Evolutionary conservation across 1,140 invertebrate species (phyloP), one percentile per base, ranked within the genome.

Genomic region (Drosophila fuyamai): DNA sequence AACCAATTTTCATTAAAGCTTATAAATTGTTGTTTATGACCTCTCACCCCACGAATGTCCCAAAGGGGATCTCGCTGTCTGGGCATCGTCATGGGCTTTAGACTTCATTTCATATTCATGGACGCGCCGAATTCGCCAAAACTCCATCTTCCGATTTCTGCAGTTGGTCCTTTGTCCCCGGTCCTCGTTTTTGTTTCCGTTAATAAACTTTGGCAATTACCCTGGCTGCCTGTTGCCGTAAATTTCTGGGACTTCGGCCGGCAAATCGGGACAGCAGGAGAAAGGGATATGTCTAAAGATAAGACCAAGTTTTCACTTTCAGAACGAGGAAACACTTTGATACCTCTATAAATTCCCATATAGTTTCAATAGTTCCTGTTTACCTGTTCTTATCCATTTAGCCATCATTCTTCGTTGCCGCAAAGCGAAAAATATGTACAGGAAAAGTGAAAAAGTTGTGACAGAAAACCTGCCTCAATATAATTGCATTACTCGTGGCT

Each of bases 131-230:
- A 85, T 83, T 76, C 48, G 18, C 53, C 48, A 53, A 32, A 77
- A 83, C 77, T 81, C 73, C 82, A 60, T 72, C 68, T 76, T 61
- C 32, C 50, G 50, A 53, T 18, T 54, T 13, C 51, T 58, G 65
- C 47, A 65, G 35, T 51, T 23, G 40, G 54, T 56, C 43, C 58
- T 35, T 59, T 60, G 47, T 40, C 23, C 35, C 38, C 29, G 12
- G 27, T 27, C 32, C 40, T 62, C 27, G 41, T 9, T 23, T 72
- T 73, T 63, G 63, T 73, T 72, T 82, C 59, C 79, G 79, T 74
- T 88, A 89, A 88, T 88, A 88, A 88, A 88, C 50, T 88, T 88
- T 88, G 84, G 76, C 72, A 88, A 88, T 88, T 88, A 88, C 82
- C 79, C 72, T 47, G 35, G 67, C 80, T 74, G 83, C 76, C 83